Conservation (phyloP, 2,888 invertebrate genomes). For the Meganola albula region DNA sequence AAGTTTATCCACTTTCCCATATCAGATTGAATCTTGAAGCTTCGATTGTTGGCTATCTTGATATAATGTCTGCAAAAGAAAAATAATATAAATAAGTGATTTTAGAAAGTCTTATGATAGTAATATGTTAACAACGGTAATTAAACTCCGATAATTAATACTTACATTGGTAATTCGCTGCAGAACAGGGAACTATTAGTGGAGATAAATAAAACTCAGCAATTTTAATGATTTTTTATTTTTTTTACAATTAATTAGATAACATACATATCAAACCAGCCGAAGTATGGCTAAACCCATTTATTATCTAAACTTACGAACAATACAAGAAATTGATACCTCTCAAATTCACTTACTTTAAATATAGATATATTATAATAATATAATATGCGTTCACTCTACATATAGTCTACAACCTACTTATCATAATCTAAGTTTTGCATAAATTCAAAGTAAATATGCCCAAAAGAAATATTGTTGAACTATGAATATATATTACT, state of each 20-base stretch:
- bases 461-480: conserved; percentile 78
- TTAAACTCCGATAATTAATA: too few species aligned
- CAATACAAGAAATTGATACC: conserved; percentile 78
- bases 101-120: too few species aligned
- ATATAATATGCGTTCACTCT: conserved; percentile 71
- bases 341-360: conserved; percentile 76
- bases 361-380: conserved; percentile 74
- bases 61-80: too few species aligned
- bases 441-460: conserved; percentile 78
- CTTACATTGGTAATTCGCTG: too few species aligned
- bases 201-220: conserved; percentile 56
- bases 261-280: conserved; percentile 79
- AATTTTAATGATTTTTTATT: conserved; percentile 55
- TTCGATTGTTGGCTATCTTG: not conserved
- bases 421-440: conserved; percentile 77
- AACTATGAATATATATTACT: conserved; percentile 78
- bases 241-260: conserved; percentile 77
- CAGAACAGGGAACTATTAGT: too few species aligned
- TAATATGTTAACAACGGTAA: too few species aligned
- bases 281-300: conserved; percentile 78
- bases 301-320: conserved; percentile 78
- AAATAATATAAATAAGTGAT: too few species aligned
- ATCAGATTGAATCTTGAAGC: too few species aligned
- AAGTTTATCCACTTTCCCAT: too few species aligned
- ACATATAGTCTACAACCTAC: conserved; percentile 77